Percentiles rank a stretch among this genome's conserved stretches.
Evolutionary conservation across 1,140 invertebrate species (phyloP).

Genomic region (Araneus ventricosus): DNA sequence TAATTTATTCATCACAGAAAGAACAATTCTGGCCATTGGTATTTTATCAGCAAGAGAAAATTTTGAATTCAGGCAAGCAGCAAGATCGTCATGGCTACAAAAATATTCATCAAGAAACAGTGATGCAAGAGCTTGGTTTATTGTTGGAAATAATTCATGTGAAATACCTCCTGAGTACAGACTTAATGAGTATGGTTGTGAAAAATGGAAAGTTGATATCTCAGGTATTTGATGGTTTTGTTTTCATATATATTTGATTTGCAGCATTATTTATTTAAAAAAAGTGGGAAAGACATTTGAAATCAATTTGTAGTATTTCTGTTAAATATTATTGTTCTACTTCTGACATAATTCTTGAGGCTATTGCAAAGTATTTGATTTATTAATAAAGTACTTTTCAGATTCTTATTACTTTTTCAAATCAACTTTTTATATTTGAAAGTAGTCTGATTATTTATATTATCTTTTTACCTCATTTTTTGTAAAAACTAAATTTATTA

Average conservation of each 20-base stretch:
- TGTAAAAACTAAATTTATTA: too few relatives aligned
- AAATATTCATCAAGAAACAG: slow-evolving; percentile 11
- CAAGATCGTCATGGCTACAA: slow-evolving; percentile 74
- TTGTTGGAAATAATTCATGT: slow-evolving; percentile 75
- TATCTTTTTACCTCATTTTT: too few relatives aligned
- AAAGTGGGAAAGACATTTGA: background rate
- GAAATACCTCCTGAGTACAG: slow-evolving; percentile 72
- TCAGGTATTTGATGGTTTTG: slow-evolving; percentile 2
- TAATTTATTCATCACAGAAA: background rate
- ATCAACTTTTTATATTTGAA: too few relatives aligned
- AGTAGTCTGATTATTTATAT: too few relatives aligned
- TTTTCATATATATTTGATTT: background rate
- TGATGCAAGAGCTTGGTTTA: slow-evolving; percentile 73
- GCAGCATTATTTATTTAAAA: too few relatives aligned
- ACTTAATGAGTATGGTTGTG: slow-evolving; percentile 72
- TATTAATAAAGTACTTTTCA: too few relatives aligned
- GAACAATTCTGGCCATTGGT: slow-evolving; percentile 63
- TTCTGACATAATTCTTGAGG: too few relatives aligned
- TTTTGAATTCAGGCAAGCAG: slow-evolving; percentile 75
- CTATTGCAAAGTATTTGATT: too few relatives aligned
- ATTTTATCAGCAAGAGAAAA: slow-evolving; percentile 74
- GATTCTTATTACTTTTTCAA: too few relatives aligned
- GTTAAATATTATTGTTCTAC: too few relatives aligned
- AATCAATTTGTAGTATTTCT: too few relatives aligned
- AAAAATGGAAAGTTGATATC: slow-evolving; percentile 50